Conservation (phyloP, 2,888 invertebrate species). For the Trisateles emortualis region DNA sequence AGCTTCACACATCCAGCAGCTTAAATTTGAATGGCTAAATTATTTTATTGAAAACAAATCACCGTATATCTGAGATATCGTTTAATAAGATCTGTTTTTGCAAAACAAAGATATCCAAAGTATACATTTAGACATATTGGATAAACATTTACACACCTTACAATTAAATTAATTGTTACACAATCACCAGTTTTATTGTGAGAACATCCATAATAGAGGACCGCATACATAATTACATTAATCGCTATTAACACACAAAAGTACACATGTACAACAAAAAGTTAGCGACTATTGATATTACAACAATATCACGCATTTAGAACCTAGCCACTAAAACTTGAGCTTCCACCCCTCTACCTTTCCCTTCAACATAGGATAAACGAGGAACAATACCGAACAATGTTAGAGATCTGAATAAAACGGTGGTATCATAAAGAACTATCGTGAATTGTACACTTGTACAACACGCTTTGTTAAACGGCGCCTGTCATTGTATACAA, state of each 20-base stretch:
- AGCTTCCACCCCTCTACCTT: constrained; percentile 55
- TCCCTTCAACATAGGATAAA: constrained; percentile 45
- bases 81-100: background rate
- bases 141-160: constrained; percentile 27
- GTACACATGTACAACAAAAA: constrained; percentile 79
- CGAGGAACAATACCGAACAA: constrained; percentile 55
- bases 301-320: constrained; percentile 83
- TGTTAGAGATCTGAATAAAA: constrained; percentile 70
- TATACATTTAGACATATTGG: constrained; percentile 16
- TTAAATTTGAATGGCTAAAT: too few species aligned
- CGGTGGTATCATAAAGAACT: constrained; percentile 81
- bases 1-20: too few species aligned
- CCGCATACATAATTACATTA: constrained; percentile 78
- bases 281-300: constrained; percentile 82
- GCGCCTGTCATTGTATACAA: constrained; percentile 83
- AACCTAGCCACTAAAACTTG: constrained; percentile 73
- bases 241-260: constrained; percentile 76
- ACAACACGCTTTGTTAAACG: constrained; percentile 80
- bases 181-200: constrained; percentile 41
- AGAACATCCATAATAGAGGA: constrained; percentile 53
- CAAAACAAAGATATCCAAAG: background rate
- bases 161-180: constrained; percentile 43
- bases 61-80: too few species aligned
- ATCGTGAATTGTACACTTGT: constrained; percentile 86
- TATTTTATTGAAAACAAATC: background rate